Evolutionary conservation across 37 sponge, comb jelly and placozoan species (phyloP), one percentile per base, ranked within the genome.

Genomic region (Beroe forskalii): DNA sequence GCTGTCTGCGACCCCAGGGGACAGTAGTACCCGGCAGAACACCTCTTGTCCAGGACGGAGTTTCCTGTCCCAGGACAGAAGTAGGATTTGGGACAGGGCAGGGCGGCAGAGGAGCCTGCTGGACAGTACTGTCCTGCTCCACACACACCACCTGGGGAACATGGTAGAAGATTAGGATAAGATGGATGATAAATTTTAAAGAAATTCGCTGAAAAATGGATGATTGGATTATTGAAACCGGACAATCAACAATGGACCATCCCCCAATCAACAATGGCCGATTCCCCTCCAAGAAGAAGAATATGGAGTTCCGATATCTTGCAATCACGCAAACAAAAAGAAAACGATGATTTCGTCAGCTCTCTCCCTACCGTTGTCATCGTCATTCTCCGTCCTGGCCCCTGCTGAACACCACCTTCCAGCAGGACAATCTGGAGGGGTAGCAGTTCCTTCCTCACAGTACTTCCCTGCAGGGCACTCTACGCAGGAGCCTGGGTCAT

Each of bases 11-110:
- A 90, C 42, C 30, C 33, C 6, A 31, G 90, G 1, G 86, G 55
- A 44, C 92, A 91, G 89, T 67, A 91, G 30, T 62, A 91, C 14
- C 92, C 92, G 3, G 92, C 92, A 37, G n/a, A 44, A 63, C 92
- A 91, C 62, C 3, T 31, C 4, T 41, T 20, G 14, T 31, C 42
- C 24, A 69, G 39, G 32, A 89, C 41, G 32, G 22, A 38, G 39
- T 40, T 32, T 2, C 89, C 89, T 62, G 41, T 8, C n/a, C 39
- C 40, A 8, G 39, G 27, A 24, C 92, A 91, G 89, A 90, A 91
- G 63, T 48, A 80, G 48, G 90, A 32, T 20, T 32, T 60, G 35
- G 92, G 89, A 91, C 92, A 91, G 22, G 86, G 31, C 41, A 33
- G 62, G 14, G 91, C 67, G 42, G 63, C 90, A 4, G 90, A 3